These are phyloP conservation scores for Syritta pipiens DNA, from an alignment of 2,888 invertebrate genomes.

Conservation along the genomic window DNA sequence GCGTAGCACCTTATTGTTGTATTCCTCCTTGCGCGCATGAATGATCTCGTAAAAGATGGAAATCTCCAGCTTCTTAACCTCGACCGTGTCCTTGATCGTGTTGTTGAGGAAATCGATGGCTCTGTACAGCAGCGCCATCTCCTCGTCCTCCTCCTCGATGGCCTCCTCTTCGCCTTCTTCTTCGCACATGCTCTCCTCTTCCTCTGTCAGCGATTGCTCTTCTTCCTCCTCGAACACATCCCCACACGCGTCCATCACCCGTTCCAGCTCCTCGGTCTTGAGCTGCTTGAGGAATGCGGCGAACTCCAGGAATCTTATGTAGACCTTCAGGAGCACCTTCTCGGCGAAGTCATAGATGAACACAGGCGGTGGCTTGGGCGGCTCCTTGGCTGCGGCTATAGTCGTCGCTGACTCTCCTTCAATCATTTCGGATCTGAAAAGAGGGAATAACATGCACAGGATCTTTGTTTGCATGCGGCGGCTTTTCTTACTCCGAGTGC, in stretches of 20 bases:
- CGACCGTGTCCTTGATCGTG: conserved; percentile 37
- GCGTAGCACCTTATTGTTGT: conserved; percentile 27
- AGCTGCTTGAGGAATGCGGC: conserved; percentile 25
- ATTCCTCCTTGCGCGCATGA: conserved; percentile 18
- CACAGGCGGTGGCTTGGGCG: background rate
- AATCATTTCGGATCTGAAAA: background rate
- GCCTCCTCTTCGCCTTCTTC: conserved; percentile 5
- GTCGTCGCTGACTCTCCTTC: conserved; percentile 20
- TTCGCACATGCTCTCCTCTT: conserved; percentile 23
- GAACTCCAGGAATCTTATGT: conserved; percentile 42
- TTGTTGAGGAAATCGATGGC: conserved; percentile 51
- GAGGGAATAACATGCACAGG: background rate
- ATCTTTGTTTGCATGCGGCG: background rate
- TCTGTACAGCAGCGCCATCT: conserved; percentile 18
- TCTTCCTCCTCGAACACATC: conserved; percentile 27
- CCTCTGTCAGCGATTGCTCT: background rate
- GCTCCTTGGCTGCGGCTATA: no score
- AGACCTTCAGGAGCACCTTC: conserved; percentile 47
- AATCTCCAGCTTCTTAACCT: conserved; percentile 50
- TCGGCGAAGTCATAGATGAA: conserved; percentile 49
- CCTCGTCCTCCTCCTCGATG: background rate
- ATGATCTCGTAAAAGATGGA: conserved; percentile 33
- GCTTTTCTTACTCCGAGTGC: background rate
- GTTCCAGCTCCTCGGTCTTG: conserved; percentile 40
- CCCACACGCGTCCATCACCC: conserved; percentile 17